These are phyloP conservation scores for Gymnocypris eckloni DNA, from an alignment of 2,797 vertebrate genomes.

Conservation along the genomic window DNA sequence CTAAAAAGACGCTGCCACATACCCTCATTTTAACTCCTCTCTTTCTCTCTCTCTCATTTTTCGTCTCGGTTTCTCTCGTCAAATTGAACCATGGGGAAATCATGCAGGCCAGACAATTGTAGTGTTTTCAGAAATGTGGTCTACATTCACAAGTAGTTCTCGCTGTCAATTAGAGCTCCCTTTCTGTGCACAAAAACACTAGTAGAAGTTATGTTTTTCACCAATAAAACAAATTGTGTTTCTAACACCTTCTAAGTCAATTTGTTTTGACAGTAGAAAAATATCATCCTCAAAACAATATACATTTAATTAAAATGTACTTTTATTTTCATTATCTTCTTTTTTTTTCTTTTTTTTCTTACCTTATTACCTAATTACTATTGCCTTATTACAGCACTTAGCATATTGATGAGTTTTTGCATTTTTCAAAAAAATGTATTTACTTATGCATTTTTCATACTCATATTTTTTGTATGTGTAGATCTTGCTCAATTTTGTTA, in stretches of 20 bases:
- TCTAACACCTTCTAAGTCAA: not conserved
- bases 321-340: not conserved
- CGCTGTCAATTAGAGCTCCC: slow-evolving; percentile 31
- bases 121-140: slow-evolving; percentile 33
- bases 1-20: slow-evolving; percentile 28
- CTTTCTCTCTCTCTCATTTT: not conserved
- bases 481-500: too few relatives aligned
- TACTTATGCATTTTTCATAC: not conserved
- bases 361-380: not conserved
- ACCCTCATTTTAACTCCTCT: slow-evolving; percentile 31
- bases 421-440: not conserved
- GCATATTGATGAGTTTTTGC: not conserved
- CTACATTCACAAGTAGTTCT: slow-evolving; percentile 37
- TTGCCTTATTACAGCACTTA: not conserved
- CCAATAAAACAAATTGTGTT: not conserved
- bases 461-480: not conserved
- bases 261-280: not conserved
- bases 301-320: not conserved
- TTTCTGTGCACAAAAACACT: not conserved
- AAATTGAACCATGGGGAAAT: slow-evolving; percentile 56
- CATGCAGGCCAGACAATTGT: slow-evolving; percentile 31
- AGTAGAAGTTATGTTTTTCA: not conserved
- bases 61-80: slow-evolving; percentile 11
- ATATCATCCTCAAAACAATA: not conserved
- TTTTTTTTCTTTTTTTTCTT: not conserved